A percentile compares a stretch with the other conserved stretches of the same genome.
Conservation (phyloP, 2,888 invertebrate species). For the Heteropelma amictum region DNA sequence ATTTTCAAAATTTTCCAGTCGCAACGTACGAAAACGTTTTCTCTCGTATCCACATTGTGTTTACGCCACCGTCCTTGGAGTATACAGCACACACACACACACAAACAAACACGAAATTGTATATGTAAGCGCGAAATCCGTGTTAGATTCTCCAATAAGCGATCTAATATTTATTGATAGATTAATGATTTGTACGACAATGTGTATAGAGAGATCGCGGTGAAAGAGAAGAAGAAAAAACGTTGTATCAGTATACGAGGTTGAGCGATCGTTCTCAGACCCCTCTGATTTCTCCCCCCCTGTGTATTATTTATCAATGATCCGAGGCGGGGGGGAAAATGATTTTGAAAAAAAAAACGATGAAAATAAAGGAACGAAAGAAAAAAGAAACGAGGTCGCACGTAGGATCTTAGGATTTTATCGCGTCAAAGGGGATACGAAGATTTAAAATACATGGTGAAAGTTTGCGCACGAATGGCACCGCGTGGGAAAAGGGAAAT, state of each 20-base stretch:
- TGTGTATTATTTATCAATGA: conserved; percentile 11
- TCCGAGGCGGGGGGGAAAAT: conserved; percentile 5
- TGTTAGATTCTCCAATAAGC: conserved; percentile 65
- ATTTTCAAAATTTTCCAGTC: too few species aligned
- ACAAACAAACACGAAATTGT: conserved; percentile 34
- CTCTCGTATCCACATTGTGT: neutral
- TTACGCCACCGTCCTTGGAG: too few species aligned
- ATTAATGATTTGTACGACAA: conserved; percentile 74
- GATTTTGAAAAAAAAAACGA: neutral
- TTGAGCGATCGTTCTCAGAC: conserved; percentile 39
- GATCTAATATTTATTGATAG: conserved; percentile 76
- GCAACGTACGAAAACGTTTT: too few species aligned
- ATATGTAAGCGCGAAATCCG: conserved; percentile 56
- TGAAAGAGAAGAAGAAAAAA: conserved; percentile 22
- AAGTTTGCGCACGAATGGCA: neutral
- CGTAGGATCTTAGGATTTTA: conserved; percentile 41
- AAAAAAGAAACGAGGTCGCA: conserved; percentile 10
- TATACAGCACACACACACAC: conserved; percentile 7
- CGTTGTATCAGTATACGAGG: conserved; percentile 64
- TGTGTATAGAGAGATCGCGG: conserved; percentile 60
- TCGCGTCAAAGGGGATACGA: conserved; percentile 27
- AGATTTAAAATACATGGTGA: conserved; percentile 23
- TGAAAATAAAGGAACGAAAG: too few species aligned
- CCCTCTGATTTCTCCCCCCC: neutral
- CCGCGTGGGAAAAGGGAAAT: too few species aligned